phyloP scores from a whole-genome alignment of 2,113 vertebrate species.

The Protobothrops mucrosquamatus region DNA sequence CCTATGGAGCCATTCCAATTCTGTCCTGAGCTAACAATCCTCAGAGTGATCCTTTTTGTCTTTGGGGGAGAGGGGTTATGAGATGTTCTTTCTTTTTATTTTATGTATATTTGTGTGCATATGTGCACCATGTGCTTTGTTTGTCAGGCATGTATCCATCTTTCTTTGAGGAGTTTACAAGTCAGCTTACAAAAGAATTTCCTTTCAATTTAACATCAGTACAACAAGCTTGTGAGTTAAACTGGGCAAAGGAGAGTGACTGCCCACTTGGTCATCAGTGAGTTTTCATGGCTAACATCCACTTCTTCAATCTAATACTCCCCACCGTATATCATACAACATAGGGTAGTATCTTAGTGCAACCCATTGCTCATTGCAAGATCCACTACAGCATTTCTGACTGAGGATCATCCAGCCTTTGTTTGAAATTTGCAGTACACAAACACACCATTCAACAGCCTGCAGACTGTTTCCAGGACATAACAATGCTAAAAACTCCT shows the following conservation, averaged over 20 bases:
- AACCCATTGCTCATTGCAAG: neutral
- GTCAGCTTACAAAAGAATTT: neutral
- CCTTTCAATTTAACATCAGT: neutral
- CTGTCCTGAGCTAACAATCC: neutral
- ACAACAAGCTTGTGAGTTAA: neutral
- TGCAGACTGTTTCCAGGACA: constrained; percentile 15
- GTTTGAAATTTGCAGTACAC: neutral
- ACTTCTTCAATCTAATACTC: neutral
- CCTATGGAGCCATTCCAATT: neutral
- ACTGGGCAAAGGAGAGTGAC: neutral
- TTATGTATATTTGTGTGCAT: neutral
- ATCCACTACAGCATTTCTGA: neutral
- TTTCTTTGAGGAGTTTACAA: neutral
- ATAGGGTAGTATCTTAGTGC: neutral
- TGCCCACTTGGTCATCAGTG: neutral
- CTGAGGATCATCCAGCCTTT: neutral
- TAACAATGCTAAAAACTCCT: neutral
- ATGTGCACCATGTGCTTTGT: neutral
- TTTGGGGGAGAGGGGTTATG: neutral
- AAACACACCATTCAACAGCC: neutral
- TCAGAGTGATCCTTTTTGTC: neutral
- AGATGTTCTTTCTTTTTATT: neutral
- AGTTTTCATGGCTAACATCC: neutral
- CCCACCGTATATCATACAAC: neutral
- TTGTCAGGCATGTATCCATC: neutral